phyloP scores from a whole-genome alignment of 30 jellyfish, hydroid and myxozoan species.

The Chrysaora quinquecirrha region DNA sequence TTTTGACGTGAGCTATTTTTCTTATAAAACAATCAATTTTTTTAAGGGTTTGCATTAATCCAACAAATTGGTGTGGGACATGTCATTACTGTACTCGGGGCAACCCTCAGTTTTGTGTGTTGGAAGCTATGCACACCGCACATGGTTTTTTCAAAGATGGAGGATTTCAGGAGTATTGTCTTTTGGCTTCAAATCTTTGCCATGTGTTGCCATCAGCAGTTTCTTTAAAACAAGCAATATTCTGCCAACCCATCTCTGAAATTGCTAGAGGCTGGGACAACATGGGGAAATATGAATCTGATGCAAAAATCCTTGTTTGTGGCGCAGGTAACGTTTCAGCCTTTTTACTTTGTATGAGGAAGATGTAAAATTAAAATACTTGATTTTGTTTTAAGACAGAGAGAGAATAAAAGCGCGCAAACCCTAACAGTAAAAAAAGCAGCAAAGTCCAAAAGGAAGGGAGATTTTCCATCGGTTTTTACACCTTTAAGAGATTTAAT shows the following conservation, averaged over 20 bases:
- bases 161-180: conserved; percentile 80
- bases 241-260: conserved; percentile 89
- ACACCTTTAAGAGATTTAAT: neutral
- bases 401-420: neutral
- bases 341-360: neutral
- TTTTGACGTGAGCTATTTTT: neutral
- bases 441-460: neutral
- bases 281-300: conserved; percentile 72
- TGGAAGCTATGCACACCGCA: conserved; percentile 87
- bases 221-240: conserved; percentile 72
- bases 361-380: neutral
- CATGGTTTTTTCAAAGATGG: conserved; percentile 80
- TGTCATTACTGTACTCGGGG: conserved; percentile 89
- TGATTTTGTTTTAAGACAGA: neutral
- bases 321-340: conserved; percentile 79
- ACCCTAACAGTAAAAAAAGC: neutral
- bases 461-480: neutral
- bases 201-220: conserved; percentile 75
- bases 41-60: conserved; percentile 85
- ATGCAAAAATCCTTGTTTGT: conserved; percentile 65
- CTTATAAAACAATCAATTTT: neutral
- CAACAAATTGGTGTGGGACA: conserved; percentile 80
- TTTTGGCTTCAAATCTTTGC: conserved; percentile 67
- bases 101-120: conserved; percentile 81
- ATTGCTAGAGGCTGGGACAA: conserved; percentile 90